These are phyloP conservation scores for Telmatherina bonti DNA, from an alignment of 2,797 vertebrate species.

Conservation along the genomic window DNA sequence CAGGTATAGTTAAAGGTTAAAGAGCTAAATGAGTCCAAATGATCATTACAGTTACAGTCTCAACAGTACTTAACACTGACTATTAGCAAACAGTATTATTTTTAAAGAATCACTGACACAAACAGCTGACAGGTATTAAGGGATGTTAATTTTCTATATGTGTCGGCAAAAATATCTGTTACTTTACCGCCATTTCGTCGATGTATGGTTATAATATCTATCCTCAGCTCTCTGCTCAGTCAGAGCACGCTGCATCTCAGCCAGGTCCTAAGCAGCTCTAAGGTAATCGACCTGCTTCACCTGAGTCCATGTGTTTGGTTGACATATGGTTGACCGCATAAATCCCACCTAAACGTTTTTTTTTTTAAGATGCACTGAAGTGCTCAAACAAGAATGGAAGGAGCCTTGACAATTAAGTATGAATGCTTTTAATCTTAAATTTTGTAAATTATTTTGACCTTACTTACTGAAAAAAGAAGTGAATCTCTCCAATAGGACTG, in stretches of 20 bases:
- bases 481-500: not conserved
- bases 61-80: not conserved
- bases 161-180: not conserved
- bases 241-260: conserved; percentile 35
- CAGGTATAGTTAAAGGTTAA: not conserved
- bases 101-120: not conserved
- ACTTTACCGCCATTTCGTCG: conserved; percentile 56
- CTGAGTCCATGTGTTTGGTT: conserved; percentile 14
- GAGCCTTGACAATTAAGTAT: too few species aligned
- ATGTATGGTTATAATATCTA: not conserved
- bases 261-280: conserved; percentile 41
- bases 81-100: not conserved
- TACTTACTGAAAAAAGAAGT: not conserved
- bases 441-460: not conserved
- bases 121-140: not conserved
- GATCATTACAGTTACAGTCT: not conserved
- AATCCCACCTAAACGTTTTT: conserved; percentile 18
- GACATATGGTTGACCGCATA: conserved; percentile 42
- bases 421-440: too few species aligned
- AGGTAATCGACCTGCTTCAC: conserved; percentile 39
- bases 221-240: conserved; percentile 21
- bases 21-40: not conserved
- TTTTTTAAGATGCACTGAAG: not conserved
- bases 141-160: not conserved
- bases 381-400: not conserved